Evolutionary conservation across 2,113 vertebrate species (phyloP).

Genomic region (Candoia aspera): DNA sequence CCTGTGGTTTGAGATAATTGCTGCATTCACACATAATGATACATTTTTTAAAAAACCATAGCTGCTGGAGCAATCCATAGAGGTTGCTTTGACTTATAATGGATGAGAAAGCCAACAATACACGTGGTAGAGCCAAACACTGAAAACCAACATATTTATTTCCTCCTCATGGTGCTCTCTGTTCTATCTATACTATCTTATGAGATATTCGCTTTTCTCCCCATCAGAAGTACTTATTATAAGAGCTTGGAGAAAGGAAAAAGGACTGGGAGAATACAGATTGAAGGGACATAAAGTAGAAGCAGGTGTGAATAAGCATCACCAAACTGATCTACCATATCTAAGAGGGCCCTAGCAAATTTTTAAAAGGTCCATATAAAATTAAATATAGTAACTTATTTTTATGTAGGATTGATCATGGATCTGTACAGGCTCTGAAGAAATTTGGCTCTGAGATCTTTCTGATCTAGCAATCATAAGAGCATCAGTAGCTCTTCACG

Average conservation of each 20-base stretch:
- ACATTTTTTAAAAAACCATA: neutral
- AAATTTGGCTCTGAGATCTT: neutral
- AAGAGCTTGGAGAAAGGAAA: neutral
- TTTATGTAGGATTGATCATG: neutral
- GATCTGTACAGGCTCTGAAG: neutral
- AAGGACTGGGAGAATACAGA: neutral
- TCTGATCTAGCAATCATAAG: conserved; percentile 22
- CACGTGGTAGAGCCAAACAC: neutral
- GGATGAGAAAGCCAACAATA: neutral
- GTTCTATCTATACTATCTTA: neutral
- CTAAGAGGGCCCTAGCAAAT: neutral
- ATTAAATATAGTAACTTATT: neutral
- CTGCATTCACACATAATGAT: neutral
- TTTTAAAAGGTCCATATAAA: neutral
- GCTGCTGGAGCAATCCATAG: neutral
- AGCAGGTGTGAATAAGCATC: neutral
- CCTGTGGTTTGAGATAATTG: neutral
- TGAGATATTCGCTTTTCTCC: neutral
- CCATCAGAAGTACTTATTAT: neutral
- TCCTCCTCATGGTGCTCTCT: neutral
- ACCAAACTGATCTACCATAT: neutral
- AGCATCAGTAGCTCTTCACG: neutral
- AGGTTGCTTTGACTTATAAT: too few species aligned
- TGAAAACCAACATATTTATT: neutral
- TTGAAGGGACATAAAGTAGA: neutral